These are phyloP conservation scores for Apomyelois bistriatella DNA, from an alignment of 2,888 invertebrate species.

Conservation along the genomic window DNA sequence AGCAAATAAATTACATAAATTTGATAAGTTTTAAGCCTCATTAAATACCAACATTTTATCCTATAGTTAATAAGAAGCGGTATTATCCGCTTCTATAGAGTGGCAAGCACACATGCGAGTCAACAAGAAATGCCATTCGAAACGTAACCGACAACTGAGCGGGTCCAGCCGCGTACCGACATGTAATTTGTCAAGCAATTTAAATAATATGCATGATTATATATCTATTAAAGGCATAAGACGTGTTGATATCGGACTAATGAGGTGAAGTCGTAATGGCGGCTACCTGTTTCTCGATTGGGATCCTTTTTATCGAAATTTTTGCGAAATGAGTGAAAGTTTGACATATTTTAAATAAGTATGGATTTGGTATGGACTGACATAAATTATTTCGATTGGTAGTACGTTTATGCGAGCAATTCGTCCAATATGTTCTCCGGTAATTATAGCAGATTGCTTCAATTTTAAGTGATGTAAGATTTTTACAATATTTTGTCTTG, in stretches of 20 bases:
- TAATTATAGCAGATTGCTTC: too few species aligned
- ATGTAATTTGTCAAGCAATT: conserved; percentile 77
- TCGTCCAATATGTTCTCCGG: background rate
- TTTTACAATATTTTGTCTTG: too few species aligned
- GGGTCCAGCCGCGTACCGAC: conserved; percentile 65
- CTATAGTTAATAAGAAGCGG: too few species aligned
- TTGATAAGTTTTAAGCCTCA: too few species aligned
- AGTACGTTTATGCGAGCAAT: background rate
- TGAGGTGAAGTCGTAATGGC: conserved; percentile 56
- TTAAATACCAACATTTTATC: too few species aligned
- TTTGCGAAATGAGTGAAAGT: conserved; percentile 44
- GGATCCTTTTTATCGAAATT: conserved; percentile 24
- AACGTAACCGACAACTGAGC: conserved; percentile 70
- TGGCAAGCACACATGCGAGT: conserved; percentile 40
- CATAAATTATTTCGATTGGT: background rate
- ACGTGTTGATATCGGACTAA: conserved; percentile 75
- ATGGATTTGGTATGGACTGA: background rate
- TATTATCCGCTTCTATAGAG: conserved; percentile 41
- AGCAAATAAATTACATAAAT: too few species aligned
- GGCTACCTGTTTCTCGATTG: conserved; percentile 36
- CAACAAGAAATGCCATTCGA: conserved; percentile 65
- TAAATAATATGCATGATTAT: conserved; percentile 77
- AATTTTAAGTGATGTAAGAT: too few species aligned
- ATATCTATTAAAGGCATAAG: conserved; percentile 73
- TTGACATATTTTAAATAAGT: conserved; percentile 1